Base-by-base conservation (phyloP, 2,113 vertebrate species). In the Cervus canadensis region DNA sequence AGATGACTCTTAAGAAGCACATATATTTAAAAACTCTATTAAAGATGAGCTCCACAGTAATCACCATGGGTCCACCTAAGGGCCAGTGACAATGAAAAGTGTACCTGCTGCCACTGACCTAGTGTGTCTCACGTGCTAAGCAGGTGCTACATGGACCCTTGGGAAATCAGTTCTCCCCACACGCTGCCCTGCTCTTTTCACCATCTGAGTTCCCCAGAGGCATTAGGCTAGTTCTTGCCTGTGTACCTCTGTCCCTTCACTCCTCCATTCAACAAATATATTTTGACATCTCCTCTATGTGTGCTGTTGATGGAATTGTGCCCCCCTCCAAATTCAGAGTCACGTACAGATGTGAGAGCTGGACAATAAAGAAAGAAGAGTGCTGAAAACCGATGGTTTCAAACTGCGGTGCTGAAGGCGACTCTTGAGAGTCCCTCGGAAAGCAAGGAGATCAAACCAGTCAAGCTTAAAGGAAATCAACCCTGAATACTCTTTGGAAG, bases 61-160 rank as follows among this genome's bases (percentile, higher is more conserved):
- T n/a, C 45, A 30, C 25, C 15, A 17, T 7, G 25, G 5, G 67
- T 13, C 74, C 3, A 17, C 40, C 21, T 52, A 74, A 62, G 12
- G 45, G 56, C 25, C 50, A 90, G 40, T 9, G 52, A 62, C 45
- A n/a, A 56, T 50, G 21, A 48, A 82, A 81, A 17, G 56, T 21
- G 57, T 2, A 48, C 26, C 62, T 5, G 3, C 36, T 17, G 33
- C 13, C 13, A 1, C 6, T 28, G 48, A 17, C 4, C 30, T 13
- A 64, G 64, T 7, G 7, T 1, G 2, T 45, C 23, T 67, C 25
- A 0, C 0, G 1, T 28, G 43, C 48, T 57, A 17, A 59, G 23
- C 33, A 88, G 43, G 36, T 3, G 16, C 4, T 8, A 2, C 11
- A 15, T 0, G 1, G 4, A 26, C 8, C 45, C 9, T 6, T 17